Evolutionary conservation across 1,140 invertebrate species (phyloP).

Genomic region (Pararge aegeria): DNA sequence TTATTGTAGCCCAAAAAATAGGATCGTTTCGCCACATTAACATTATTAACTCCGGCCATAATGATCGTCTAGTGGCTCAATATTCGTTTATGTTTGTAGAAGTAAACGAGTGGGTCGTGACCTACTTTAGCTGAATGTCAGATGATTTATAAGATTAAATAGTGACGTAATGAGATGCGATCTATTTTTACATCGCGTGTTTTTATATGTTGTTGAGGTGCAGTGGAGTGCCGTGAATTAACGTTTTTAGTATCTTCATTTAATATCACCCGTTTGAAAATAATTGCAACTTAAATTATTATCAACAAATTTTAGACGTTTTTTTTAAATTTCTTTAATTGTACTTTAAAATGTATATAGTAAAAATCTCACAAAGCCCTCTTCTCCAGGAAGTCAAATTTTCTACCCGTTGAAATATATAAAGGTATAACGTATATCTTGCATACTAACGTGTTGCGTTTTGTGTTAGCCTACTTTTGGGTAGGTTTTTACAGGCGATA

Average conservation of each 20-base stretch:
- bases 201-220: background rate
- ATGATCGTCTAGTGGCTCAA: conserved; percentile 2
- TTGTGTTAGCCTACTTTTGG: no score
- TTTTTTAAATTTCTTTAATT: no score
- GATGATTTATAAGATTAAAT: conserved; percentile 12
- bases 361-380: no score
- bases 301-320: no score
- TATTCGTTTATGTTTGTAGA: conserved; percentile 13
- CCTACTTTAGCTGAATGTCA: background rate
- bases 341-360: no score
- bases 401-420: no score
- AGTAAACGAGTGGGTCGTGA: conserved; percentile 9
- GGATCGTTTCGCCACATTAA: conserved; percentile 19
- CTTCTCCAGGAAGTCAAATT: no score
- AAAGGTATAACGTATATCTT: no score
- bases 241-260: conserved; percentile 7
- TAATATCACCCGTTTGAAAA: no score
- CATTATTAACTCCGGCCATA: conserved; percentile 19
- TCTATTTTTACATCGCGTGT: conserved; percentile 1
- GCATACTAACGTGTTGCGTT: no score
- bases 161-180: conserved; percentile 4
- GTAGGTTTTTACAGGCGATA: no score
- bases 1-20: conserved; percentile 62
- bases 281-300: no score
- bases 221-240: background rate